These are phyloP conservation scores for Deilephila elpenor DNA, from an alignment of 2,888 invertebrate species.

Conservation along the genomic window DNA sequence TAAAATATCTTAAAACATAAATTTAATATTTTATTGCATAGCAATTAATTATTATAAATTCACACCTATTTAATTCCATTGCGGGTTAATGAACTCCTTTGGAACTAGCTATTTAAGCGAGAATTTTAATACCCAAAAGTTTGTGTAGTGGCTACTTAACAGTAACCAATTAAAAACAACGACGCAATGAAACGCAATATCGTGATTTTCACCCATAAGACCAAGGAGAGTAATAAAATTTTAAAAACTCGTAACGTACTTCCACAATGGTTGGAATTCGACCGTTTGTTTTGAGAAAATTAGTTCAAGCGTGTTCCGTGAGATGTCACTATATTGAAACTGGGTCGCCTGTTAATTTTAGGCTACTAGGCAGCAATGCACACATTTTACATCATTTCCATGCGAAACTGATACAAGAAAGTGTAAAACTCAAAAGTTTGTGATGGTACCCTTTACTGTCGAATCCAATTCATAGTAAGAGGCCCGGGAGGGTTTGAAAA, in stretches of 20 bases:
- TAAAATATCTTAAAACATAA: no score
- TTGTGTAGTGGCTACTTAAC: conserved; percentile 10
- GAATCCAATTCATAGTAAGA: no score
- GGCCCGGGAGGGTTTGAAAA: no score
- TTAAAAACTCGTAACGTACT: not conserved
- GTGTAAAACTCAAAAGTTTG: no score
- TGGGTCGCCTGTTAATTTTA: not conserved
- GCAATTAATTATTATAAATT: no score
- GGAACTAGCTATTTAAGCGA: not conserved
- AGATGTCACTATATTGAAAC: not conserved
- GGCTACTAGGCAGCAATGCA: not conserved
- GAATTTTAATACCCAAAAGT: conserved; percentile 10
- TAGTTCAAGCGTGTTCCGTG: not conserved
- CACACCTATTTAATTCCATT: no score
- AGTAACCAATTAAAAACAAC: conserved; percentile 21
- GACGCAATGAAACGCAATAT: conserved; percentile 18
- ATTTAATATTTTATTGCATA: no score
- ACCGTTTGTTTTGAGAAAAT: not conserved
- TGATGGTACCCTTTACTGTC: no score
- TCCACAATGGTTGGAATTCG: no score
- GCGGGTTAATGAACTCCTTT: no score
- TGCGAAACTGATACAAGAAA: no score
- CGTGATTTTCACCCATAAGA: conserved; percentile 24
- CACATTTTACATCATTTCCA: not conserved
- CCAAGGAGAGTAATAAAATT: conserved; percentile 9